phyloP scores from a whole-genome alignment of 2,113 vertebrate species.

The Ammodramus savannarum region DNA sequence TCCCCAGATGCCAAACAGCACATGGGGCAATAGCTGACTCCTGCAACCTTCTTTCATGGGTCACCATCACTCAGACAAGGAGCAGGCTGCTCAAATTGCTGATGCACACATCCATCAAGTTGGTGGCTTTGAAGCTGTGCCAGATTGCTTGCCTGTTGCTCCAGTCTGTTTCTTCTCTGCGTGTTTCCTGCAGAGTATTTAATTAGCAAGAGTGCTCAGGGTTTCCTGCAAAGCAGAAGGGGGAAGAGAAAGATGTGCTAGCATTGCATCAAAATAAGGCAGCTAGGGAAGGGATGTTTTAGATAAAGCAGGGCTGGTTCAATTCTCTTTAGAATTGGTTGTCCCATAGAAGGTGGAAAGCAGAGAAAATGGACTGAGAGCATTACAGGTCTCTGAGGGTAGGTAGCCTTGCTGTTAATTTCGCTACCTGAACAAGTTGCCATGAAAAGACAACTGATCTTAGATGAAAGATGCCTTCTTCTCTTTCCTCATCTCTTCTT shows the following conservation, averaged over 20 bases:
- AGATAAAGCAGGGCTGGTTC: not conserved
- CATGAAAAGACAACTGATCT: not conserved
- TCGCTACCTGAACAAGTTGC: not conserved
- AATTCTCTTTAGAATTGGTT: not conserved
- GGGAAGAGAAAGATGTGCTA: not conserved
- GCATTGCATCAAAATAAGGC: not conserved
- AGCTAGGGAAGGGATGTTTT: not conserved
- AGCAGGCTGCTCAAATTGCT: not conserved
- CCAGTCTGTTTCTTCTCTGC: not conserved
- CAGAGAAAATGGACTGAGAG: not conserved
- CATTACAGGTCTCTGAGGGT: not conserved
- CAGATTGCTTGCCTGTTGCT: rapidly evolving
- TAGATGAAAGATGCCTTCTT: rapidly evolving
- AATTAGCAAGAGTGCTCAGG: not conserved
- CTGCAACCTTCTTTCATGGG: not conserved
- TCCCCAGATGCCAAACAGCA: too few relatives aligned
- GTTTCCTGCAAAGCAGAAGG: not conserved
- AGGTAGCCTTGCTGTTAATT: not conserved
- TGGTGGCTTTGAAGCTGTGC: not conserved
- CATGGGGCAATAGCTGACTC: not conserved
- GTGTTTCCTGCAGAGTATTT: not conserved
- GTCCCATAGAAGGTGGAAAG: not conserved
- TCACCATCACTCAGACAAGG: not conserved
- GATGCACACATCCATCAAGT: not conserved
- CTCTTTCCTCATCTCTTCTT: not conserved